Evolutionary conservation across 2,113 vertebrate genomes (phyloP), one percentile per base, ranked within the genome.

Genomic region (Sphaerodactylus townsendi): DNA sequence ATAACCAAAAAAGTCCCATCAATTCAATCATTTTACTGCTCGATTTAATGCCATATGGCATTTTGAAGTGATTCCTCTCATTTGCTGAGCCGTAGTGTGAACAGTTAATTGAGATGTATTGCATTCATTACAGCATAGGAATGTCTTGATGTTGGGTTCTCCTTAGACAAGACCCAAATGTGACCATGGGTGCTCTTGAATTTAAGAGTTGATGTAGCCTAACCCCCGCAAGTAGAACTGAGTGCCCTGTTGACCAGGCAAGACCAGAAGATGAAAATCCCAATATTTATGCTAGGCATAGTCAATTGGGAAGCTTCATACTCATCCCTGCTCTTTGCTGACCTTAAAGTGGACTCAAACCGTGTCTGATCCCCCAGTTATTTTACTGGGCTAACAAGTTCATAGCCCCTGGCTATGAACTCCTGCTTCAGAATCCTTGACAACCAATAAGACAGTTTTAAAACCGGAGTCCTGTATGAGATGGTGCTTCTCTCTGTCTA

Each of bases 31-130:
- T 35, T 66, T 79, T 75, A 66, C 13, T 66, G 35, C 62, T 76
- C 15, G 35, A 68, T 66, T 76, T 39, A 68, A 75, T 75, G 59
- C 62, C 44, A 39, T 76, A 83, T 83, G 72, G 46, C 72, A 76
- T 83, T 83, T 76, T 44, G 41, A 68, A 50, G 44, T 53, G 25
- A 76, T 83, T 76, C 66, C 25, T 68, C 44, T 83, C 46, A 83
- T 76, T 30, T 83, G 62, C 10, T 15, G 9, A 53, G 15, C 59
- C 30, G 37, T 65, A 75, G 75, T 66, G 13, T 53, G 33, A 66
- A 66, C 50, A 53, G 50, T 73, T 53, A 76, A 66, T 10, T 74
- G 70, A 82, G 41, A 75, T 33, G 28, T 65, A n/a, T 23, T 82
- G 21, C 39, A 46, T 72, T 74, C 23, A 25, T 33, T 30, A 53